Percentiles rank a stretch among this genome's conserved stretches.
These are phyloP conservation scores for Hucho hucho DNA, from an alignment of 2,113 vertebrate species.

Conservation along the genomic window DNA sequence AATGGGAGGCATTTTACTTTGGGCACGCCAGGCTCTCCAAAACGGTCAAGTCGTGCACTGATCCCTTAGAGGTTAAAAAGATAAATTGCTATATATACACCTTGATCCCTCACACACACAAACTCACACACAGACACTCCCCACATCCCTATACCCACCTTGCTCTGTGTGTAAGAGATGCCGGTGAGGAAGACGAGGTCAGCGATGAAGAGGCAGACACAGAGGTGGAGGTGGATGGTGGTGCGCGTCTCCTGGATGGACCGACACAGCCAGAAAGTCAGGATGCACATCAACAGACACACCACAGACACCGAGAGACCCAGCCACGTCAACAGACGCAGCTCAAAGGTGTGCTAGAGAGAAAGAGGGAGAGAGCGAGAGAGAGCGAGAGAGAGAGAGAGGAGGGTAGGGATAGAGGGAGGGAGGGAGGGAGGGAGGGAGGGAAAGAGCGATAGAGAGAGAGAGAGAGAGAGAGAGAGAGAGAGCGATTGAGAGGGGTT, in stretches of 20 bases:
- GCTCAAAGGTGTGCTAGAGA: conserved; percentile 67
- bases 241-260: conserved; percentile 83
- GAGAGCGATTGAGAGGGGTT: too few species aligned
- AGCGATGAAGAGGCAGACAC: conserved; percentile 82
- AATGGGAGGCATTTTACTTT: too few species aligned
- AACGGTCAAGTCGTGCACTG: too few species aligned
- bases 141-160: conserved; percentile 44
- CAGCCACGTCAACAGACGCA: conserved; percentile 76
- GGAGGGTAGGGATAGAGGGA: too few species aligned
- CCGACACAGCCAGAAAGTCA: conserved; percentile 82
- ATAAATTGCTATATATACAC: background rate
- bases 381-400: background rate
- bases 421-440: too few species aligned
- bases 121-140: too few species aligned
- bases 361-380: background rate
- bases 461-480: conserved; percentile 28
- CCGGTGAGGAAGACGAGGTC: conserved; percentile 80
- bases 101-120: too few species aligned
- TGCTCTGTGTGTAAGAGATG: conserved; percentile 59
- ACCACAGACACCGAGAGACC: conserved; percentile 79
- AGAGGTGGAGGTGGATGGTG: conserved; percentile 86
- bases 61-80: too few species aligned
- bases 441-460: too few species aligned
- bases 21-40: too few species aligned
- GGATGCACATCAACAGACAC: conserved; percentile 78